Evolutionary conservation across 2,797 vertebrate genomes (phyloP), one percentile per base, ranked within the genome.

Genomic region (Liasis olivaceus): DNA sequence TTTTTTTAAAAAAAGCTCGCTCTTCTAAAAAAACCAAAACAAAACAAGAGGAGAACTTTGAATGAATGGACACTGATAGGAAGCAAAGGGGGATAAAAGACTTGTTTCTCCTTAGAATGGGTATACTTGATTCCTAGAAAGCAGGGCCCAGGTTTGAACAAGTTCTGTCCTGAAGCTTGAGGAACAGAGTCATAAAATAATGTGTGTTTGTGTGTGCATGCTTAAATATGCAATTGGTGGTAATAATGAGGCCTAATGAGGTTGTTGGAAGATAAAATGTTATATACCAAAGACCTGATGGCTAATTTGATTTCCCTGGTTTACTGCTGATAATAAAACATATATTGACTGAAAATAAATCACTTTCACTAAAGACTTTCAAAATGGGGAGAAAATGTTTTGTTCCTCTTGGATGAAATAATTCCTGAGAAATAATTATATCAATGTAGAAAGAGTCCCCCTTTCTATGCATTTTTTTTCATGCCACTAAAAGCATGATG

Each of bases 331-430:
- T 96, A 97, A 98, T 98, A 98, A 98, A 98, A 98, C 97, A 96
- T 97, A 96, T 98, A 98, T 98, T 97, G 98, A 98, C 98, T 97
- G 97, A 96, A 97, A 97, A 97, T 97, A 97, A 97, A 98, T 98
- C 97, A 97, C 92, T 59, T 72, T 94, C 95, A 95, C 94, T 96
- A 94, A 97, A 94, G n/a, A 94, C 95, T 95, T 95, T 96, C 96
- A 97, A 97, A 97, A 95, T 95, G 9, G 17, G 59, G 13, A 6
- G 1, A 8, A 31, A 1, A 11, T 22, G n/a, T 63, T 97, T 97
- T 96, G 92, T 94, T 94, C 7, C 88, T 85, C 31, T 26, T 86
- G 91, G 96, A 97, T 97, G 96, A 97, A 97, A 98, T 97, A 91
- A 95, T 96, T 97, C 97, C 96, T 97, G 97, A 89, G 28, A 93